These are phyloP conservation scores for Gerris buenoi DNA, from an alignment of 1,140 invertebrate species.

Conservation along the genomic window DNA sequence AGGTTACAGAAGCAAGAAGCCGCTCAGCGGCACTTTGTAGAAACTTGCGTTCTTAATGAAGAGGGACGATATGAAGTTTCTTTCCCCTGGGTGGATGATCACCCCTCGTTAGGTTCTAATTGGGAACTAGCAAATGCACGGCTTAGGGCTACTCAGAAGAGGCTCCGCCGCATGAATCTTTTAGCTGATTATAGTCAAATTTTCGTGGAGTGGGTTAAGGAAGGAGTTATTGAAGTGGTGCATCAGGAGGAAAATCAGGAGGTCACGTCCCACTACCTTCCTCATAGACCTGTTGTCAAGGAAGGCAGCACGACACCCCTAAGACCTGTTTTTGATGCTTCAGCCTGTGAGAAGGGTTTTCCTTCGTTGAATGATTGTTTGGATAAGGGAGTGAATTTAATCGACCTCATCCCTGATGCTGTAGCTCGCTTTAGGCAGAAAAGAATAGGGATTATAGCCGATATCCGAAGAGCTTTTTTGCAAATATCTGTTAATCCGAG, in stretches of 20 bases:
- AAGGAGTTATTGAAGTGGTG: background rate
- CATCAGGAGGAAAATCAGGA: background rate
- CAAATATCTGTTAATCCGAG: conserved; percentile 22
- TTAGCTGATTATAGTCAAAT: background rate
- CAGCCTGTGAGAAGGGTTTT: background rate
- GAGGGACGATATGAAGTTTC: background rate
- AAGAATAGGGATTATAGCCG: conserved; percentile 26
- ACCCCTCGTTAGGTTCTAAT: background rate
- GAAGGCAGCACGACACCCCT: background rate
- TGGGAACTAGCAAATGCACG: background rate
- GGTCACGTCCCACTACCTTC: background rate
- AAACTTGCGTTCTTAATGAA: background rate
- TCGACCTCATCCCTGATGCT: conserved; percentile 22
- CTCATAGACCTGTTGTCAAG: background rate
- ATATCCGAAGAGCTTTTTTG: conserved; percentile 29
- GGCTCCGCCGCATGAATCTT: background rate
- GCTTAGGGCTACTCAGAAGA: background rate
- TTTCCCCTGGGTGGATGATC: background rate
- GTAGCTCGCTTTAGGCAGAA: conserved; percentile 24
- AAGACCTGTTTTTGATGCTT: background rate
- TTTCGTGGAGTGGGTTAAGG: background rate
- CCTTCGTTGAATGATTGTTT: background rate
- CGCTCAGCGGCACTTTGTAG: background rate
- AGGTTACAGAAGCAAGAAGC: background rate
- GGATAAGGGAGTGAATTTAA: background rate